A percentile compares a stretch with the other conserved stretches of the same genome.
Conservation (phyloP, 2,797 vertebrate species). For the Eptatretus atami region DNA sequence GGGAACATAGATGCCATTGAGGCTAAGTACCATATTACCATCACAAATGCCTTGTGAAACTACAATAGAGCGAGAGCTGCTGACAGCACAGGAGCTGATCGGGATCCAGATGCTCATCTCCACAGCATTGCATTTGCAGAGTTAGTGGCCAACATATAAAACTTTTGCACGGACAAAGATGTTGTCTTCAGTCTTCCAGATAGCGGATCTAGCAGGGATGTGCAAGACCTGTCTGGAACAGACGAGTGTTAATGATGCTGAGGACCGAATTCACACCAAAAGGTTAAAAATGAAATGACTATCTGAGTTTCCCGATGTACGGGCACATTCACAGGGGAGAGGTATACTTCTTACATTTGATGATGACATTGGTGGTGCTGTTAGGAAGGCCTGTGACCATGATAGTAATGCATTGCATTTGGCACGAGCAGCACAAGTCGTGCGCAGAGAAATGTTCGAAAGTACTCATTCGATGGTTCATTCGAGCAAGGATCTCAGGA, state of each 20-base stretch:
- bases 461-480: no score
- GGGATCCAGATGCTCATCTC: no score
- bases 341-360: slow-evolving; percentile 4
- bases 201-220: not conserved
- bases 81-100: not conserved
- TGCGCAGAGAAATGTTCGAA: not conserved
- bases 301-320: slow-evolving; percentile 1
- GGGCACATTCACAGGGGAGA: slow-evolving; percentile 4
- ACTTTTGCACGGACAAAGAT: not conserved
- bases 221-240: not conserved
- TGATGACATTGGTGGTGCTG: slow-evolving; percentile 4
- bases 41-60: slow-evolving; percentile 3
- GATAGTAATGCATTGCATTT: not conserved
- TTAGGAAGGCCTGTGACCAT: slow-evolving; percentile 4
- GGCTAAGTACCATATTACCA: not conserved
- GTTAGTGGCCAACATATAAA: not conserved
- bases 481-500: no score
- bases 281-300: not conserved
- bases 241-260: not conserved
- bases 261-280: not conserved
- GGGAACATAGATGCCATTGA: not conserved
- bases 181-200: not conserved
- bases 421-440: not conserved
- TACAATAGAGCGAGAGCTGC: slow-evolving; percentile 2
- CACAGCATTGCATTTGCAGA: not conserved